Conservation (phyloP, 2,797 vertebrate genomes). For the Furcifer pardalis region DNA sequence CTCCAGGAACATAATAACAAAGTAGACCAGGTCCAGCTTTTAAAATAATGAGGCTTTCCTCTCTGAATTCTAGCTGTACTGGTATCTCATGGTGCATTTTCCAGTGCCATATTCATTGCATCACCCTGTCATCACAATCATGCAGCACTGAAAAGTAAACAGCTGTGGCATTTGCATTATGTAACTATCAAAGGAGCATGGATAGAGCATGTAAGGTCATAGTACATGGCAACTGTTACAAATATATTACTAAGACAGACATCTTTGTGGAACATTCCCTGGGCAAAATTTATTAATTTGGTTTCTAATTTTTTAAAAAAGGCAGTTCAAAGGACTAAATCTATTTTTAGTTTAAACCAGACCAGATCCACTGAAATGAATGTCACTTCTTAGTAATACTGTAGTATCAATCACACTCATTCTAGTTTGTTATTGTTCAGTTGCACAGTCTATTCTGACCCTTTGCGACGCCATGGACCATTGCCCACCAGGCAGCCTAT, state of each 20-base stretch:
- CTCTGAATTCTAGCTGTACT: neutral
- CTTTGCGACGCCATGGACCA: no score
- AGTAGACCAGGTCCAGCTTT: neutral
- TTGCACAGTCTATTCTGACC: no score
- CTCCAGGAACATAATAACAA: neutral
- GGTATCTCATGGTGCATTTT: neutral
- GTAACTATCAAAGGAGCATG: neutral
- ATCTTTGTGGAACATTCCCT: no score
- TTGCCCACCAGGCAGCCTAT: no score
- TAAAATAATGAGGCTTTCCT: neutral
- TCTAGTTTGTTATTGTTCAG: no score
- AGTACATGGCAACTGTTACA: neutral
- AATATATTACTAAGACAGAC: neutral
- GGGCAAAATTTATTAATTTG: no score
- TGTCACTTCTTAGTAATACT: no score
- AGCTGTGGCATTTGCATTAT: neutral
- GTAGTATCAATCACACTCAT: no score
- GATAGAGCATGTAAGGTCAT: neutral
- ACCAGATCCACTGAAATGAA: no score
- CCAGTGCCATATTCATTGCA: neutral
- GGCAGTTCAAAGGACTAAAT: neutral
- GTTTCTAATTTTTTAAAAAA: neutral
- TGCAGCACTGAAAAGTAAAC: neutral
- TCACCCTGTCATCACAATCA: neutral
- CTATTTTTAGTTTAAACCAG: no score